These are phyloP conservation scores for Mormyrops boulengeri DNA, from an alignment of 2,797 vertebrate genomes.

Conservation along the genomic window DNA sequence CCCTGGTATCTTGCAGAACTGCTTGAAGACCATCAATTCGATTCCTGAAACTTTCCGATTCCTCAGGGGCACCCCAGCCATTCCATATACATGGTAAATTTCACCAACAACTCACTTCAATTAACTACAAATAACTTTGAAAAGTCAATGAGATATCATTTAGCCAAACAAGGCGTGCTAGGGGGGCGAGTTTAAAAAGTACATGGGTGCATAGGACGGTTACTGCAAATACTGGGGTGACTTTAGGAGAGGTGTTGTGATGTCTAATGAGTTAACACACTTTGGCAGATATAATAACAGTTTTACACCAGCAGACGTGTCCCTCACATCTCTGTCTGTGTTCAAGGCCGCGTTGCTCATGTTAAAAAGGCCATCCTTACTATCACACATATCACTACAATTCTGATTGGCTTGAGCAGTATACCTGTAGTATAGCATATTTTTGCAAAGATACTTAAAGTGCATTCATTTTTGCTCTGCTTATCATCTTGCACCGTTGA, in stretches of 20 bases:
- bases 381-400: neutral
- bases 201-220: neutral
- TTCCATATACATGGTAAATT: neutral
- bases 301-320: neutral
- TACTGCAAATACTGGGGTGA: neutral
- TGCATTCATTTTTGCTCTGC: neutral
- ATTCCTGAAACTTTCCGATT: neutral
- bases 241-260: neutral
- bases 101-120: neutral
- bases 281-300: neutral
- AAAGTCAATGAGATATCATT: neutral
- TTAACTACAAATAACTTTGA: neutral
- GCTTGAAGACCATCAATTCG: neutral
- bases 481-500: neutral
- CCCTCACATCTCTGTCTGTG: neutral
- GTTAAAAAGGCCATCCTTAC: neutral
- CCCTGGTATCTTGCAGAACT: neutral
- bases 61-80: neutral
- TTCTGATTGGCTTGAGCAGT: neutral
- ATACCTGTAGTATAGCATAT: neutral
- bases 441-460: neutral
- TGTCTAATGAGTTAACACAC: neutral
- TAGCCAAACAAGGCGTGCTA: neutral
- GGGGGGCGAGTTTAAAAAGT: neutral
- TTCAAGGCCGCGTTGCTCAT: neutral